phyloP scores from a whole-genome alignment of 2,113 vertebrate genomes.

The Phylloscopus whistleri region DNA sequence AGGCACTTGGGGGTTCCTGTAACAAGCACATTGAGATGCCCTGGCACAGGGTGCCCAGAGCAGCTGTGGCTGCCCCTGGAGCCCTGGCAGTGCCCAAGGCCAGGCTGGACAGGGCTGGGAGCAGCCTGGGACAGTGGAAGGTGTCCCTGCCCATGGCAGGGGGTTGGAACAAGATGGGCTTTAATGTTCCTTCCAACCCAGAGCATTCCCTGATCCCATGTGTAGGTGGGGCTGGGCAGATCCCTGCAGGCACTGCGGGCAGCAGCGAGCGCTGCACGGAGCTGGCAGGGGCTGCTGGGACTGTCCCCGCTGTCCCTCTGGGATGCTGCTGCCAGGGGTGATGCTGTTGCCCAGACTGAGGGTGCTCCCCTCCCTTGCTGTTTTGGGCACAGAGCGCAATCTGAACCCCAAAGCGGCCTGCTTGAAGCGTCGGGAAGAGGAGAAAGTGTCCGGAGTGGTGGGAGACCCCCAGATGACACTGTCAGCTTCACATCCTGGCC shows the following conservation, averaged over 20 bases:
- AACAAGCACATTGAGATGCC: background rate
- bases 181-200: background rate
- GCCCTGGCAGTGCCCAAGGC: too few species aligned
- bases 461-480: slow-evolving; percentile 93
- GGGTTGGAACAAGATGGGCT: background rate
- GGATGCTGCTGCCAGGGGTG: background rate
- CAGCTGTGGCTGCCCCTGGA: too few species aligned
- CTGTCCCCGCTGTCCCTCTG: background rate
- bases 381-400: slow-evolving; percentile 85
- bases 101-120: too few species aligned
- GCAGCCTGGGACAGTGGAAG: too few species aligned
- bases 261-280: background rate
- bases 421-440: slow-evolving; percentile 96
- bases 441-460: slow-evolving; percentile 93
- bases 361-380: background rate
- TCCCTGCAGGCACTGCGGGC: background rate
- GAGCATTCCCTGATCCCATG: background rate
- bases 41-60: background rate
- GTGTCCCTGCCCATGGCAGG: too few species aligned
- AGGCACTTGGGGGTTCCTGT: background rate
- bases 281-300: background rate
- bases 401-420: slow-evolving; percentile 98
- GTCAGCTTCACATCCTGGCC: slow-evolving; percentile 86
- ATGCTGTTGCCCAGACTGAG: background rate
- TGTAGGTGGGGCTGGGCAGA: background rate